Evolutionary conservation across 2,113 vertebrate genomes (phyloP), one percentile per base, ranked within the genome.

Genomic region (Alectura lathami): DNA sequence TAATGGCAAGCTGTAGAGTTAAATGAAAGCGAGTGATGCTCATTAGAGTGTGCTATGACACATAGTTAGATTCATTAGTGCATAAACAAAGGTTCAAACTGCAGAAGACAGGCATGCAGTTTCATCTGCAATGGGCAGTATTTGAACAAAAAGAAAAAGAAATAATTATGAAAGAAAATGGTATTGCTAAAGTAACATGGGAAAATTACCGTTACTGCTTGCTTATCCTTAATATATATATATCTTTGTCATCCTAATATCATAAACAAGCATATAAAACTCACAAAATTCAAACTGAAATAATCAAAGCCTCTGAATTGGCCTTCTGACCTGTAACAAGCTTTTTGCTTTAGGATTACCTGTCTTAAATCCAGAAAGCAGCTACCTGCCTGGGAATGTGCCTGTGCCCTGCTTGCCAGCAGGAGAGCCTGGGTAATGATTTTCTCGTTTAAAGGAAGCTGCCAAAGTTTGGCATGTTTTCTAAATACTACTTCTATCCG

Each of bases 31-130:
- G 0, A 69, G 69, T 78, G 84, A 88, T 84, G 93, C 91, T 97
- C 89, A 84, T 97, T 96, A 97, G 69, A 86, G 75, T 67, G 57
- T 79, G 38, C 94, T 91, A 34, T 91, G 92, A 93, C 85, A 93
- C 82, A 20, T 63, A 51, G 66, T 86, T 93, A 93, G 70, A 91
- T 78, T 92, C 94, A 91, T 95, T 93, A 97, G 80, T 74, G 86
- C 81, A 83, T 77, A 92, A 87, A 82, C 67, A 87, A 73, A 89
- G 64, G 66, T 75, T 94, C 90, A 87, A 94, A 70, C 68, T 4
- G 1, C 47, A 90, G 88, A 93, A 94, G 70, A 84, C 13, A 43
- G 42, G 12, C 3, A 1, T 8, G 15, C 3, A 69, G 60, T 90
- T 95, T 81, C 64, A 86, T 89, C 42, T 92, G 50, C 79, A 89